Conservation (phyloP, 2,113 vertebrate species). For the Tichodroma muraria region DNA sequence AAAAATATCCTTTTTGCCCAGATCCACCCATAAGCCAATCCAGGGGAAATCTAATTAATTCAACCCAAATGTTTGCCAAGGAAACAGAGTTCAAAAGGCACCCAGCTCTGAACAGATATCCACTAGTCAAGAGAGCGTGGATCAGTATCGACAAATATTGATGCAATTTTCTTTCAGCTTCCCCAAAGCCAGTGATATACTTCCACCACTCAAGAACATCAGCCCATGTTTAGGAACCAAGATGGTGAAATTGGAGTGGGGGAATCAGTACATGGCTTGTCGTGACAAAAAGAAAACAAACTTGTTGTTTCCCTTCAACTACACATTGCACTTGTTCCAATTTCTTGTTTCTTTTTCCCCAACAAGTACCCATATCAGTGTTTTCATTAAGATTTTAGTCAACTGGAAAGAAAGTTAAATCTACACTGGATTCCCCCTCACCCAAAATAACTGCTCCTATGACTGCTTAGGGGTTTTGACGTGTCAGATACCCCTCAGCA, state of each 20-base stretch:
- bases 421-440: not conserved
- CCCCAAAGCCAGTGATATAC: not conserved
- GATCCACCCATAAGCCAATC: not conserved
- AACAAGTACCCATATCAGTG: not conserved
- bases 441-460: not conserved
- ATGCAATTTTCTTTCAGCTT: not conserved
- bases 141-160: not conserved
- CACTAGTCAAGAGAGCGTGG: not conserved
- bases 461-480: accelerated
- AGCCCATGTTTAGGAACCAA: not conserved
- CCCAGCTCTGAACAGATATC: not conserved
- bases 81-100: not conserved
- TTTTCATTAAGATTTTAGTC: not conserved
- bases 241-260: not conserved
- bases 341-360: not conserved
- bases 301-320: not conserved
- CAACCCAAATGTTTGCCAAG: accelerated
- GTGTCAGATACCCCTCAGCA: not conserved
- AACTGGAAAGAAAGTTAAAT: not conserved
- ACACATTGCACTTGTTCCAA: not conserved
- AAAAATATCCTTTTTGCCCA: not conserved
- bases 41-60: not conserved
- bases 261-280: not conserved
- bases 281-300: not conserved
- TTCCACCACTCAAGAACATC: not conserved